Evolutionary conservation across 2,113 vertebrate genomes (phyloP), one percentile per base, ranked within the genome.

Genomic region (Thamnaconus septentrionalis): DNA sequence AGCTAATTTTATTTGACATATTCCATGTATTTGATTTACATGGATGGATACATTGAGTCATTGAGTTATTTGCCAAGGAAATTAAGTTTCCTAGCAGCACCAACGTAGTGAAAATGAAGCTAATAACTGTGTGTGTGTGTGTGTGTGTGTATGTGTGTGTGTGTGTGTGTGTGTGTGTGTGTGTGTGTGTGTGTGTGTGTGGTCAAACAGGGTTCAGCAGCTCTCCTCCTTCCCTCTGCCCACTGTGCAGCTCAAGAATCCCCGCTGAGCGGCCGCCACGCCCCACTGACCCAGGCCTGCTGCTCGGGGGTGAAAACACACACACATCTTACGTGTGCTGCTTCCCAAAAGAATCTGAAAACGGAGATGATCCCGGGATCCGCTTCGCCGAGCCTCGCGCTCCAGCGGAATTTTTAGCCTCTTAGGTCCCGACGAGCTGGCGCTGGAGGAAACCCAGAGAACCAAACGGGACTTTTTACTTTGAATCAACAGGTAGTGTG

Each of bases 201-300:
- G 77, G 66, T 82, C 64, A 61, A 4, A 5, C 5, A 9, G 51
- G 80, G 79, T 68, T 82, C 76, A 76, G 60, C 44, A 55, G 64
- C 61, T 73, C 63, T 67, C 54, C 69, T 76, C 54, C 56, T 66
- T 42, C 40, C 5, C 31, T 57, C 45, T 41, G 54, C 64, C 57
- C 49, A 59, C 64, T 53, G 65, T 59, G 56, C 8, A 44, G 64
- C 54, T 60, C 31, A 8, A 3, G 61, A 47, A 67, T 41, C 48
- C 66, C 70, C 60, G 61, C 75, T 66, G 64, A 60, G 75, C 52
- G 6, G 58, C 54, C 3, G 42, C 50, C 61, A 40, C 50, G 9
- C 58, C 59, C 61, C 10, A 8, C 53, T 66, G 62, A 66, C 51
- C 59, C 12, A 8, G 54, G 51, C 60, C 64, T 60, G 62, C 63